These are phyloP conservation scores for Turritopsis rubra DNA, from an alignment of 30 jellyfish, hydroid and myxozoan genomes.

Conservation along the genomic window DNA sequence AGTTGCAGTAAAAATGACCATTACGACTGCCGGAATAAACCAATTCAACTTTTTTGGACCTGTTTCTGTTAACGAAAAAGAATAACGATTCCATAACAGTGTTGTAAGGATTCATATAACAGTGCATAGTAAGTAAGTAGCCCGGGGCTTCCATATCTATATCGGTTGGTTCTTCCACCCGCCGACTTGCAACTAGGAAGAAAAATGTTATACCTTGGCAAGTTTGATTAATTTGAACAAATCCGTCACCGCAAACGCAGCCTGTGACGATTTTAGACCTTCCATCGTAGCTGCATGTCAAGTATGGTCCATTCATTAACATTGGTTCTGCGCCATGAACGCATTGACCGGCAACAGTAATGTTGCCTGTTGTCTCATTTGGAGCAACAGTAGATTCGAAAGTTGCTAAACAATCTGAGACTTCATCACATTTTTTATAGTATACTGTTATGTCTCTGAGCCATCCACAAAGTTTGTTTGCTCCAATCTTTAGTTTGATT, in stretches of 20 bases:
- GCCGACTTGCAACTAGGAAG: background rate
- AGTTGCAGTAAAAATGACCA: background rate
- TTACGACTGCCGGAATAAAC: background rate
- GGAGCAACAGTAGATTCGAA: background rate
- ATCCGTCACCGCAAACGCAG: background rate
- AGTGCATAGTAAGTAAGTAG: too few species aligned
- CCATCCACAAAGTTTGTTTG: background rate
- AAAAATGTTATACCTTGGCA: background rate
- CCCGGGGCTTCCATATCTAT: too few species aligned
- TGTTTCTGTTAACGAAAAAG: background rate
- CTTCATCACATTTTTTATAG: background rate
- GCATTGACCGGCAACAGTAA: background rate
- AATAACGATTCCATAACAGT: background rate
- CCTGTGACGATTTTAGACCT: background rate
- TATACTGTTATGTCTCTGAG: background rate
- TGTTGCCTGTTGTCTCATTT: background rate
- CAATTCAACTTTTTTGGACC: background rate
- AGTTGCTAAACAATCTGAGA: background rate
- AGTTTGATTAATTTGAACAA: background rate
- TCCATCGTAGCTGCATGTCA: background rate
- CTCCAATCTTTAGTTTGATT: background rate
- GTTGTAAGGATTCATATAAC: background rate
- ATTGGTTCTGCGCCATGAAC: background rate
- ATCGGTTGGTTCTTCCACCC: background rate
- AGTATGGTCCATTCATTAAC: background rate